Evolutionary conservation across 2,888 invertebrate genomes (phyloP).

Genomic region (Gerris lacustris): DNA sequence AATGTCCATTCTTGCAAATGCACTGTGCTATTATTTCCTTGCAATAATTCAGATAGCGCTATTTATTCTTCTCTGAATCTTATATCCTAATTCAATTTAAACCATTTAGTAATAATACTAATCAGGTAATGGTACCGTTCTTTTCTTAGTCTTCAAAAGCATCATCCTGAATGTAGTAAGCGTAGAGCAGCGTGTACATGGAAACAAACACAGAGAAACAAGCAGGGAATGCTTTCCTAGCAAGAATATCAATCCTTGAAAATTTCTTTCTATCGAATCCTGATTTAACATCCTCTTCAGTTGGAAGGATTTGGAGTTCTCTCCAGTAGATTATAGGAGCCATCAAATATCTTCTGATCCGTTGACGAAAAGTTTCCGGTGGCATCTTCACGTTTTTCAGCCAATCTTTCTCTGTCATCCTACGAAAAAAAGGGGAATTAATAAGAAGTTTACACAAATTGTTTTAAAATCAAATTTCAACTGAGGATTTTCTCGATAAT

Average conservation of each 20-base stretch:
- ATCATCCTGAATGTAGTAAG: slow-evolving; percentile 31
- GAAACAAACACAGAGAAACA: slow-evolving; percentile 45
- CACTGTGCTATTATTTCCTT: too few species aligned
- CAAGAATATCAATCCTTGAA: slow-evolving; percentile 44
- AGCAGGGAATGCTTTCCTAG: slow-evolving; percentile 44
- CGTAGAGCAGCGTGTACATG: slow-evolving; percentile 37
- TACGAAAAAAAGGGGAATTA: not conserved
- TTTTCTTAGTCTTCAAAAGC: not conserved
- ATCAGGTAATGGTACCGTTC: too few species aligned
- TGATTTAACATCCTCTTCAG: slow-evolving; percentile 26
- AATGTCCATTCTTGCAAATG: too few species aligned
- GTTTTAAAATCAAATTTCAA: too few species aligned
- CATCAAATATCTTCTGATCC: slow-evolving; percentile 12
- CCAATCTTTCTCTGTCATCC: not conserved
- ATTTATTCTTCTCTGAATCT: too few species aligned
- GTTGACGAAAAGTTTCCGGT: not conserved
- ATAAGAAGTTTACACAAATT: too few species aligned
- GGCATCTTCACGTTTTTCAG: not conserved
- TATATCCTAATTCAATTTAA: too few species aligned
- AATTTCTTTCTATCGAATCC: slow-evolving; percentile 30
- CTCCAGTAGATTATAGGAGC: slow-evolving; percentile 23
- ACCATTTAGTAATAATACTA: too few species aligned
- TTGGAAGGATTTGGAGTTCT: slow-evolving; percentile 25
- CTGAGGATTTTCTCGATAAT: too few species aligned
- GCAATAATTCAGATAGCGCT: too few species aligned